Conservation (phyloP, 2,797 vertebrate species). For the Scolopax rusticola region DNA sequence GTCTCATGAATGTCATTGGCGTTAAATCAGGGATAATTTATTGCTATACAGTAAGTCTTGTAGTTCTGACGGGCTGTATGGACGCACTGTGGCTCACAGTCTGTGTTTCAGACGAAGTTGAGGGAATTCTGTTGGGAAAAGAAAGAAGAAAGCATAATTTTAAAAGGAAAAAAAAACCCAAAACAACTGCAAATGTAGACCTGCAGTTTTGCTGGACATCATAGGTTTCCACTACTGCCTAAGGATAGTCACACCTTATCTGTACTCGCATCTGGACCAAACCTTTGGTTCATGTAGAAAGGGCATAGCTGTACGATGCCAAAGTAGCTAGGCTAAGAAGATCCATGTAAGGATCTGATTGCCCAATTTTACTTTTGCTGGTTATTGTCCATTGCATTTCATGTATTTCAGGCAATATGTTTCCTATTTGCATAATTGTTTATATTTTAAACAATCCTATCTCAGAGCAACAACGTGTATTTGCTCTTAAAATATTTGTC, state of each 20-base stretch:
- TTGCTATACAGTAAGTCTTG: not conserved
- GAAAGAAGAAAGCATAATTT: not conserved
- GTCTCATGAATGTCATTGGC: not conserved
- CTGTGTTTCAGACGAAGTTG: not conserved
- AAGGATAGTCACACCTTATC: not conserved
- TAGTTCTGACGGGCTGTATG: not conserved
- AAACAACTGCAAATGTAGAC: not conserved
- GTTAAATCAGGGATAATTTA: not conserved
- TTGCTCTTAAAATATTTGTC: conserved; percentile 81
- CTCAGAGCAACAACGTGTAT: conserved; percentile 75
- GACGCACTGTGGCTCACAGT: not conserved
- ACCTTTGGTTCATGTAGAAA: not conserved
- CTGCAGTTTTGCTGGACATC: not conserved
- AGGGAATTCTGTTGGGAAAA: not conserved
- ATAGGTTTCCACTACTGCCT: not conserved
- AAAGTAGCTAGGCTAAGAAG: not conserved
- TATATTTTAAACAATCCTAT: conserved; percentile 80
- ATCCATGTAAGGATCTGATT: not conserved
- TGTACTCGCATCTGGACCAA: not conserved
- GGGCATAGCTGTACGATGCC: not conserved
- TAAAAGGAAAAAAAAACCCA: not conserved
- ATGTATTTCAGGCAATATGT: conserved; percentile 77
- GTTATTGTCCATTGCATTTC: conserved; percentile 66
- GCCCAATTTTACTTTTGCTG: conserved; percentile 53
- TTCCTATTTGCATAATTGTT: conserved; percentile 80